phyloP scores from a whole-genome alignment of 2,797 vertebrate species.

The Danio aesculapii region DNA sequence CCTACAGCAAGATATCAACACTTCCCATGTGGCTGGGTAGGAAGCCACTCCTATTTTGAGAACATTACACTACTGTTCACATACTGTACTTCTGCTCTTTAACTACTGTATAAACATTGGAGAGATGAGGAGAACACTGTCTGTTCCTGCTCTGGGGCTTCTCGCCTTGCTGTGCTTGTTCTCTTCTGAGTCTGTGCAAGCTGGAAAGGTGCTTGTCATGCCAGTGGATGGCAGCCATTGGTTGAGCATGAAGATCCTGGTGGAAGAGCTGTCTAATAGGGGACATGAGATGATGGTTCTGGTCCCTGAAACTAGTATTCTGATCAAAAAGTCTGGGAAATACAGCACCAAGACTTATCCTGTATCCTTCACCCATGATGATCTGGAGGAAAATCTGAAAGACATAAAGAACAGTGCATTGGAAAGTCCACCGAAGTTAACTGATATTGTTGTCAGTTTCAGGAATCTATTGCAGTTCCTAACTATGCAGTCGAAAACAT shows the following conservation, averaged over 20 bases:
- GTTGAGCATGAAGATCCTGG: constrained; percentile 82
- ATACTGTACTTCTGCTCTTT: background rate
- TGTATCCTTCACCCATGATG: constrained; percentile 68
- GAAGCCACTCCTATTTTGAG: constrained; percentile 32
- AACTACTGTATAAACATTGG: constrained; percentile 17
- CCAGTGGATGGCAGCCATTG: constrained; percentile 83
- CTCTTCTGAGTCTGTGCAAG: constrained; percentile 61
- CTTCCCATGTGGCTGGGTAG: constrained; percentile 15
- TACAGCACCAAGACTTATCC: constrained; percentile 68
- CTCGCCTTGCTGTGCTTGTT: constrained; percentile 67
- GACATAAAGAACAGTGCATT: constrained; percentile 4
- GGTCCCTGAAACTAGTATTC: constrained; percentile 73
- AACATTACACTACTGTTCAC: constrained; percentile 29
- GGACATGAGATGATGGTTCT: constrained; percentile 75
- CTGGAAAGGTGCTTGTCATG: constrained; percentile 76
- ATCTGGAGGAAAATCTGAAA: constrained; percentile 55
- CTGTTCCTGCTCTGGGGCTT: constrained; percentile 63
- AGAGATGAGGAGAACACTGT: constrained; percentile 62
- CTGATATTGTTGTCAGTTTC: constrained; percentile 56
- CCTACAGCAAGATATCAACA: constrained; percentile 31
- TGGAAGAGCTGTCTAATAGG: constrained; percentile 71
- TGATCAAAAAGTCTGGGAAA: constrained; percentile 63
- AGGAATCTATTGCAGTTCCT: constrained; percentile 65
- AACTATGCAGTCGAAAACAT: constrained; percentile 63
- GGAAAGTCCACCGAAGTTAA: constrained; percentile 33